Evolutionary conservation across 1,140 invertebrate species (phyloP), one percentile per base, ranked within the genome.

Genomic region (Solenopsis fugax): DNA sequence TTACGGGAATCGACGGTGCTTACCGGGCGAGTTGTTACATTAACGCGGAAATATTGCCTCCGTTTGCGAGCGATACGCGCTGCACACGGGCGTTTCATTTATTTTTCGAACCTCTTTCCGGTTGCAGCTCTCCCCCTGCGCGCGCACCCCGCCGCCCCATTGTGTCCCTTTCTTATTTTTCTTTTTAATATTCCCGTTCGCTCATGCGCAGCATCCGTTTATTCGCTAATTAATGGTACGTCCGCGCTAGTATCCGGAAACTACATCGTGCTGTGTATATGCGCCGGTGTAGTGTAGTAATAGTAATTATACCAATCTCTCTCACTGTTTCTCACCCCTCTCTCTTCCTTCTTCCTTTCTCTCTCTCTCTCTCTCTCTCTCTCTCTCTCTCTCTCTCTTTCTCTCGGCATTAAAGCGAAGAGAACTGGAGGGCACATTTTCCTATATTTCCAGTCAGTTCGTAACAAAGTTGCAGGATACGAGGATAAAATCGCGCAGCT

Each of bases 21-120:
- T 84, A 84, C 80, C 18, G 54, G 69, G 54, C 52, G 71, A 84
- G 69, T 84, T 84, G 80, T 84, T 84, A 84, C 69, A 84, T 84
- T 84, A 84, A 84, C 80, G 80, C 80, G 80, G 80, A 84, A 75
- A 84, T 84, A 84, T 84, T 75, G 80, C 80, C 56, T 84, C 80
- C 80, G 80, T 62, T 73, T 73, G 80, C 54, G 69, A 81, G 77
- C 67, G 69, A 60, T 84, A 75, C 80, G 56, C 67, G 64, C 29
- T 21, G 54, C 54, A 34, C 62, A 29, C 21, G 54, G 50, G 54
- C 69, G n/a, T 50, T 75, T 84, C 69, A 75, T 84, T 60, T 84
- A 75, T 84, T 84, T 84, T 75, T 84, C 54, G 80, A 73, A 82
- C 24, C 34, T 60, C 41, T 37, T 69, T 75, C 54, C 80, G 80